Conservation (phyloP, 1,140 invertebrate species). For the Drosophila biarmipes region DNA sequence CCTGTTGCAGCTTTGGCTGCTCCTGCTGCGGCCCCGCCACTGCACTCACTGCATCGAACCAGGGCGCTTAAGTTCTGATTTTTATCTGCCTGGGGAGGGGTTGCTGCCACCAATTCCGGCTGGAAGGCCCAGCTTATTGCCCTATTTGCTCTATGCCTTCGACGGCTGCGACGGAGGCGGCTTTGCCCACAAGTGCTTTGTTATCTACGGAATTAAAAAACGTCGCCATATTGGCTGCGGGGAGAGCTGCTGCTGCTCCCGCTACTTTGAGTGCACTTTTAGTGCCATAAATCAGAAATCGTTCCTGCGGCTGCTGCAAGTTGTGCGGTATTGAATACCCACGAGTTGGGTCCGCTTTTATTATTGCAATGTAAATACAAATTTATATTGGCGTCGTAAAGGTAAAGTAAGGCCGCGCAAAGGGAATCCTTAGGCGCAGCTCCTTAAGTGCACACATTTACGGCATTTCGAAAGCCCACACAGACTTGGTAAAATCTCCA, state of each 20-base stretch:
- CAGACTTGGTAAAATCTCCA: slow-evolving; percentile 25
- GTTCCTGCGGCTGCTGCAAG: slow-evolving; percentile 43
- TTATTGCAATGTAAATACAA: slow-evolving; percentile 83
- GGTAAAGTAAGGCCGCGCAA: slow-evolving; percentile 42
- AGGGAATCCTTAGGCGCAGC: slow-evolving; percentile 62
- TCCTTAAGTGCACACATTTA: slow-evolving; percentile 57
- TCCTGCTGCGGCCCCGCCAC: slow-evolving; percentile 6
- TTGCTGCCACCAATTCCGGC: not conserved
- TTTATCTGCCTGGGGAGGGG: slow-evolving; percentile 54
- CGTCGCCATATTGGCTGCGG: slow-evolving; percentile 71
- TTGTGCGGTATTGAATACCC: slow-evolving; percentile 26
- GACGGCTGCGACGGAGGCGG: slow-evolving; percentile 13
- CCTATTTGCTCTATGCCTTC: slow-evolving; percentile 55
- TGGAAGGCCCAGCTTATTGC: slow-evolving; percentile 58
- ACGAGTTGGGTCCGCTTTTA: slow-evolving; percentile 23
- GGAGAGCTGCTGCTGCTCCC: slow-evolving; percentile 31
- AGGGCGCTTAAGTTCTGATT: slow-evolving; percentile 71
- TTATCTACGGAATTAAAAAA: slow-evolving; percentile 79
- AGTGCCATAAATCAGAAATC: slow-evolving; percentile 80
- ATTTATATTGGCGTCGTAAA: slow-evolving; percentile 84
- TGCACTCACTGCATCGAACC: slow-evolving; percentile 33
- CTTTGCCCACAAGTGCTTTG: slow-evolving; percentile 69
- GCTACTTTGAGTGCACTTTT: slow-evolving; percentile 73
- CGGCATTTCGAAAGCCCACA: slow-evolving; percentile 12
- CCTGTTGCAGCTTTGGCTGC: slow-evolving; percentile 59